Conservation (phyloP, 1,140 invertebrate species). For the Drosophila asahinai region DNA sequence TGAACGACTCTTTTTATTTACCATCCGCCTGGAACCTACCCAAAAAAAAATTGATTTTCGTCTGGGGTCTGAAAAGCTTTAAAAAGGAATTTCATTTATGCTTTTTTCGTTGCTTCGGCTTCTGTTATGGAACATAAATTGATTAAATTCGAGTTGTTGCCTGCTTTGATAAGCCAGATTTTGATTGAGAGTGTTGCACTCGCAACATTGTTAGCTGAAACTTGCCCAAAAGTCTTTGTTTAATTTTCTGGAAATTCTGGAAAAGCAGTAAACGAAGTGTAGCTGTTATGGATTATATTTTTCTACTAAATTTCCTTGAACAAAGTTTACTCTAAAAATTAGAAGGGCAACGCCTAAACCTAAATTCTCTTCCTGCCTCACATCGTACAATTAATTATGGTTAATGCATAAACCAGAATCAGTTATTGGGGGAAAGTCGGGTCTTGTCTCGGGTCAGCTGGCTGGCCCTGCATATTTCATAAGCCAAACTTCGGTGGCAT, state of each 20-base stretch:
- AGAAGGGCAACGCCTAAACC: conserved; percentile 20
- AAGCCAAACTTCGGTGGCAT: conserved; percentile 35
- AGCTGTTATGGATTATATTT: neutral
- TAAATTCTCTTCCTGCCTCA: neutral
- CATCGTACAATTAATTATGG: conserved; percentile 36
- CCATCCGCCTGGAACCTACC: conserved; percentile 35
- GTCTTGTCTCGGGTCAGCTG: conserved; percentile 16
- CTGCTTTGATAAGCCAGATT: conserved; percentile 59
- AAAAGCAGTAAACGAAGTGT: neutral
- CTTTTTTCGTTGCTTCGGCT: conserved; percentile 3
- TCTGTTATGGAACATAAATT: conserved; percentile 66
- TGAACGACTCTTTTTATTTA: conserved; percentile 35
- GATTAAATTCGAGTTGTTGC: conserved; percentile 68
- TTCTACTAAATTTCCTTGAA: neutral
- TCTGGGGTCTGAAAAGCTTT: conserved; percentile 27
- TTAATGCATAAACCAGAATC: conserved; percentile 44
- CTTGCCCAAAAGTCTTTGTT: neutral
- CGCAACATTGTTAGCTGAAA: neutral
- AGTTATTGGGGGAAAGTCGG: conserved; percentile 14
- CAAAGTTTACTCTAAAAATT: conserved; percentile 35
- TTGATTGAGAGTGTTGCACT: neutral
- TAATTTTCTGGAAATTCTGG: neutral
- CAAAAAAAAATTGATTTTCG: conserved; percentile 58
- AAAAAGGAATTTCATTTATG: conserved; percentile 43
- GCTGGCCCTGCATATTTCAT: conserved; percentile 46